Percentiles rank a stretch among this genome's conserved stretches.
phyloP scores from a whole-genome alignment of 2,797 vertebrate species.

The Takifugu ocellatus region DNA sequence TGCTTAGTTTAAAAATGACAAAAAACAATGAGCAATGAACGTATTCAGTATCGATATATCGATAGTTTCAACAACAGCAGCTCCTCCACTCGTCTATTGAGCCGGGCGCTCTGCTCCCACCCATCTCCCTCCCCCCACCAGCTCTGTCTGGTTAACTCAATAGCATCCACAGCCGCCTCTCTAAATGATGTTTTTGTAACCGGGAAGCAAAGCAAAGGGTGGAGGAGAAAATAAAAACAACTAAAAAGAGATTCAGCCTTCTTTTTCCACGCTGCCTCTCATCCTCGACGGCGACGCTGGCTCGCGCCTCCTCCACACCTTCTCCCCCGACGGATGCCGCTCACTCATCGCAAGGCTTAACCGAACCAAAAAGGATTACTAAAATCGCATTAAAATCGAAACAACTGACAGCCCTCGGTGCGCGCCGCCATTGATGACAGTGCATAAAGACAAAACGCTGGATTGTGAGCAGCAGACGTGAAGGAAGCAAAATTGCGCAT shows the following conservation, averaged over 20 bases:
- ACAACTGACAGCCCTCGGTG: constrained; percentile 30
- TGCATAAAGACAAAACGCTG: background rate
- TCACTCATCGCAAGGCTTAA: constrained; percentile 34
- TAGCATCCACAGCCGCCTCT: constrained; percentile 57
- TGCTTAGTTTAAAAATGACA: too few relatives aligned
- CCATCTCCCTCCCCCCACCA: constrained; percentile 20
- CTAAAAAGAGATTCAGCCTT: background rate
- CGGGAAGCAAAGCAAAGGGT: constrained; percentile 5
- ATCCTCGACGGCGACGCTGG: constrained; percentile 25
- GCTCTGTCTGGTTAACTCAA: constrained; percentile 66
- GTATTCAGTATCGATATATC: constrained; percentile 37
- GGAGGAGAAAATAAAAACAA: constrained; percentile 5
- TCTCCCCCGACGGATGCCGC: constrained; percentile 9
- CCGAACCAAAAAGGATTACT: constrained; percentile 49
- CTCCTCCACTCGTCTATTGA: constrained; percentile 44
- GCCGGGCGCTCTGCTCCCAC: constrained; percentile 42
- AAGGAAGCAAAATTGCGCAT: constrained; percentile 2
- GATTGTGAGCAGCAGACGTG: too few relatives aligned
- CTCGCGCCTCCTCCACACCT: constrained; percentile 31
- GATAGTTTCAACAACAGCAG: constrained; percentile 8
- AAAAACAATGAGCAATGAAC: constrained; percentile 26
- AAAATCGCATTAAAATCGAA: constrained; percentile 48
- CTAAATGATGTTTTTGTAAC: constrained; percentile 27
- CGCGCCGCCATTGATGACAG: constrained; percentile 24
- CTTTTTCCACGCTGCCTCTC: constrained; percentile 27